Base-by-base conservation (phyloP, 1,140 invertebrate species). In the Dufourea novaeangliae region DNA sequence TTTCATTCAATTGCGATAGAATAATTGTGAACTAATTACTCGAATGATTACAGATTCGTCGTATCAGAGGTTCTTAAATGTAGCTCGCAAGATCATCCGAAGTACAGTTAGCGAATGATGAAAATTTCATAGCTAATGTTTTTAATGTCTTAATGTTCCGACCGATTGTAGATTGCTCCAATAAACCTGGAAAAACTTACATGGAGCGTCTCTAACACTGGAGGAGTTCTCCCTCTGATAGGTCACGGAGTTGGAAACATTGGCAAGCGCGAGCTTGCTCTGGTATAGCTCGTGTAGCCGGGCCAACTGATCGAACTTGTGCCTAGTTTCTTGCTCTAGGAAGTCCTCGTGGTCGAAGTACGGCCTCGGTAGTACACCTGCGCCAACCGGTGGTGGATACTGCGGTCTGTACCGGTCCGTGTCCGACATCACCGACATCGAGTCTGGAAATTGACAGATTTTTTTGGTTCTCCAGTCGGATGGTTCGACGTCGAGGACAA, bases 381-480 rank as follows among this genome's bases (percentile, higher is more conserved):
- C 86, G 12, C 89, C 88, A 4, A 86, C 87, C 11, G 91, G 88
- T 0, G 89, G 87, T 32, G 90, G 89, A 78, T 91, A 92, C 34
- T 92, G 91, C 1, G 92, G 88, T 66, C 88, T 89, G 81, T 92
- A 92, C 73, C 95, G 92, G 81, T 96, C 95, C 54, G 95, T 93
- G 91, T 96, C 95, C 79, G 95, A 97, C 89, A 94, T 95, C 82
- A 96, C 93, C 6, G 95, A 97, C 93, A 96, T 94, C 17, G 95
- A 97, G 93, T 96, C 96, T 94, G 80, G 12, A 89, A 90, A 81
- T 84, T 50, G 27, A 84, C 17, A 57, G 22, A 39, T n/a, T 61
- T 84, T 78, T 56, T 66, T 25, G 77, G 8, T 44, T 59, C 14
- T 79, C 14, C 17, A 37, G 22, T 7, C 20, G n/a, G 44, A 39